These are phyloP conservation scores for Tetramorium parvispinum DNA, from an alignment of 1,140 invertebrate species.

Conservation along the genomic window DNA sequence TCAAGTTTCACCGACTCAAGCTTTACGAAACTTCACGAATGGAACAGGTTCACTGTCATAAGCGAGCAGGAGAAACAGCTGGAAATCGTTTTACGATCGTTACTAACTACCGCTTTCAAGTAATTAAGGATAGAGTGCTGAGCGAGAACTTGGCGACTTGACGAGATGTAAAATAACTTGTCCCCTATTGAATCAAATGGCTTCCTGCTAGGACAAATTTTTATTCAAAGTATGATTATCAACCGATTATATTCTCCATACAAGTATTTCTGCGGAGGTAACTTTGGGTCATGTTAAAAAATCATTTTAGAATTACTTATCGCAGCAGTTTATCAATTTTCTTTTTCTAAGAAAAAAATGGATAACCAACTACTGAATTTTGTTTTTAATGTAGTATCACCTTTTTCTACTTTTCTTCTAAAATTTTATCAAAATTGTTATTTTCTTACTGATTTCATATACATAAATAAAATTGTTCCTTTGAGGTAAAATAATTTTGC, in stretches of 20 bases:
- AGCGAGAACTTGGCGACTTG: background rate
- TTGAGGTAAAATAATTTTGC: background rate
- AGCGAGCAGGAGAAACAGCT: background rate
- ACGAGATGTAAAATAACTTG: slow-evolving; percentile 18
- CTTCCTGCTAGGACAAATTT: background rate
- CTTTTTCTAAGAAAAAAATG: background rate
- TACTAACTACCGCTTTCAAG: background rate
- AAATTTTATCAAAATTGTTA: background rate
- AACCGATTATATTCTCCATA: background rate
- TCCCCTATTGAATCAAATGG: background rate
- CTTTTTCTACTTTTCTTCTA: background rate
- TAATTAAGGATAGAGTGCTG: slow-evolving; percentile 8
- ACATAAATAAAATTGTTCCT: background rate
- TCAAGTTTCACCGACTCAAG: slow-evolving; percentile 12
- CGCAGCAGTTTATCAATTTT: background rate
- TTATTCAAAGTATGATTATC: background rate
- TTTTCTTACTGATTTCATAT: background rate
- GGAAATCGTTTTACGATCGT: slow-evolving; percentile 9
- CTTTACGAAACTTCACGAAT: slow-evolving; percentile 18
- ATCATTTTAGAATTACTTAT: background rate
- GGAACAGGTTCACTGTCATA: background rate
- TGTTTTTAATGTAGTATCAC: background rate
- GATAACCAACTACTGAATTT: background rate
- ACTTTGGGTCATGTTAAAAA: background rate
- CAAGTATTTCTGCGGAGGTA: background rate